Evolutionary conservation across 1,140 invertebrate species (phyloP).

Genomic region (Drosophila prosaltans): DNA sequence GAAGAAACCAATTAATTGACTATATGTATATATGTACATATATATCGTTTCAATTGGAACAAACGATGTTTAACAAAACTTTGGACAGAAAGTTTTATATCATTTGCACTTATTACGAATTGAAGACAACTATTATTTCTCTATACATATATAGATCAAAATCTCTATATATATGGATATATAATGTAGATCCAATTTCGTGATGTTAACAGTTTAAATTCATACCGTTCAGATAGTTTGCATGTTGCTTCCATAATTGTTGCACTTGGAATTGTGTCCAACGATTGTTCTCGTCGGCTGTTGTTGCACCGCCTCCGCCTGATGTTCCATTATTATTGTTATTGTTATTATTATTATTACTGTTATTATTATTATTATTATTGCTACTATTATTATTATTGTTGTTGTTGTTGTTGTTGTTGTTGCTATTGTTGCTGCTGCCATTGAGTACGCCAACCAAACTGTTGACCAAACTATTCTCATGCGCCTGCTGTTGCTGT

Average conservation of each 20-base stretch:
- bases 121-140: too few relatives aligned
- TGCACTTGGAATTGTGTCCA: constrained; percentile 83
- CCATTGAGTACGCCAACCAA: constrained; percentile 73
- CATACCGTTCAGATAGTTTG: constrained; percentile 83
- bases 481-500: constrained; percentile 65
- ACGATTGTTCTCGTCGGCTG: constrained; percentile 74
- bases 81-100: too few relatives aligned
- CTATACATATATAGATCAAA: too few relatives aligned
- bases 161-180: neutral
- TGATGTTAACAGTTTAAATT: neutral
- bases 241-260: constrained; percentile 83
- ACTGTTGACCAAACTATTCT: constrained; percentile 76
- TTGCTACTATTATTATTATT: constrained; percentile 48
- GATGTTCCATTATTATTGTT: constrained; percentile 7
- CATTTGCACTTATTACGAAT: too few relatives aligned
- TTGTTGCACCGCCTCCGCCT: constrained; percentile 15
- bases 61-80: too few relatives aligned
- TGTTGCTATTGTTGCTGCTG: constrained; percentile 39
- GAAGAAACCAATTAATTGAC: too few relatives aligned
- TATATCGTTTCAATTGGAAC: too few relatives aligned
- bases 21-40: too few relatives aligned
- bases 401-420: constrained; percentile 48
- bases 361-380: constrained; percentile 48
- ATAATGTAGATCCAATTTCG: neutral
- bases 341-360: constrained; percentile 29